A percentile compares a stretch with the other conserved stretches of the same genome.
These are phyloP conservation scores for Epizoanthus fatuus DNA, from an alignment of 92 coral and sea anemone genomes.

Conservation along the genomic window DNA sequence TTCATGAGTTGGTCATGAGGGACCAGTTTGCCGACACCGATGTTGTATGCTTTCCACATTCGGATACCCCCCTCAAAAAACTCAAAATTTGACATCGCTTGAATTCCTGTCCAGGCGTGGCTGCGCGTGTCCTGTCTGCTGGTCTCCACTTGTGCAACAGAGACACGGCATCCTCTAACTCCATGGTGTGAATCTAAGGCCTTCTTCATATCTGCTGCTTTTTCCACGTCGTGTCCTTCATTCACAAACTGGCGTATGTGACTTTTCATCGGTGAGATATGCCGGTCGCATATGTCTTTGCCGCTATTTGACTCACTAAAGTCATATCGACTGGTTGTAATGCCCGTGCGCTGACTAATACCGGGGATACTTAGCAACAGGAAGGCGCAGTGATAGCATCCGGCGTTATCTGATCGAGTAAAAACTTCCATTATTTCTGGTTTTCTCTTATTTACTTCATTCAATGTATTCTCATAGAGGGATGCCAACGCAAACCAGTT, in stretches of 20 bases:
- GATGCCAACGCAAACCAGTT: conserved; percentile 38
- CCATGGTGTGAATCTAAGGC: conserved; percentile 24
- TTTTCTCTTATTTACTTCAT: conserved; percentile 10
- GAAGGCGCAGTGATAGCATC: conserved; percentile 44
- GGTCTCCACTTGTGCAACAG: conserved; percentile 16
- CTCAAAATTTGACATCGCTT: conserved; percentile 27
- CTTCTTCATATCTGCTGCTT: conserved; percentile 38
- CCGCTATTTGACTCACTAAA: conserved; percentile 32
- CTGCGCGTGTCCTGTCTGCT: not conserved
- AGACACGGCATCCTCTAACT: conserved; percentile 35
- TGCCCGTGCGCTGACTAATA: conserved; percentile 16
- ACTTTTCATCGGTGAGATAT: conserved; percentile 27
- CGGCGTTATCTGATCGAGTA: conserved; percentile 25
- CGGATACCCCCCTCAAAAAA: conserved; percentile 12
- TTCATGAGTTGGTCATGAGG: conserved; percentile 7
- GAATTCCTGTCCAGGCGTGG: conserved; percentile 37
- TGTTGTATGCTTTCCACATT: conserved; percentile 30
- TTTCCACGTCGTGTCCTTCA: conserved; percentile 20
- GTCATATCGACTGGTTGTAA: conserved; percentile 1
- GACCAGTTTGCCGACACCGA: conserved; percentile 12
- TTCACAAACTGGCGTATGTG: conserved; percentile 40
- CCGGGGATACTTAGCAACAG: conserved; percentile 33
- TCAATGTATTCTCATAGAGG: conserved; percentile 17
- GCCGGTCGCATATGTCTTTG: conserved; percentile 42
- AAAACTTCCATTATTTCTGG: conserved; percentile 19